phyloP scores from a whole-genome alignment of 2,113 vertebrate species.

The Antechinus stuartii region DNA sequence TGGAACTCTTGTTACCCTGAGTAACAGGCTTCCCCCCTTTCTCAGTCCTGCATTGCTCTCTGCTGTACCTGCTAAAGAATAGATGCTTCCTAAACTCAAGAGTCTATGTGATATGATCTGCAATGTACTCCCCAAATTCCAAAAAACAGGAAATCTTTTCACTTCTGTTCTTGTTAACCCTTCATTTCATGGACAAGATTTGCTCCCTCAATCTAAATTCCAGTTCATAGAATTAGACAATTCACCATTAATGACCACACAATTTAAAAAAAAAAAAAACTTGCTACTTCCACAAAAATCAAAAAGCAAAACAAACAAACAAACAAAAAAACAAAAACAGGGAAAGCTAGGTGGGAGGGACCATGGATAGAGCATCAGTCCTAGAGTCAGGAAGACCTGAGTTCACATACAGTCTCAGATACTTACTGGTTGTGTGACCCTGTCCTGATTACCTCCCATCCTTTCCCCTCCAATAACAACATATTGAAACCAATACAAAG shows the following conservation, averaged over 20 bases:
- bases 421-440: neutral
- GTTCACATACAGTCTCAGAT: neutral
- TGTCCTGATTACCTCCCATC: neutral
- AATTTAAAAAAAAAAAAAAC: neutral
- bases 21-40: too few species aligned
- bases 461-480: neutral
- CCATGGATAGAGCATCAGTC: too few species aligned
- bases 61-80: neutral
- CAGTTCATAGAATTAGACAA: neutral
- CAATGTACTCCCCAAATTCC: neutral
- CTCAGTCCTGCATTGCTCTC: neutral
- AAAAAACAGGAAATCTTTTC: neutral
- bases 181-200: neutral
- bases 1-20: neutral
- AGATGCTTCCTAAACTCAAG: neutral
- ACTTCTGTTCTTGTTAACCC: neutral
- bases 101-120: neutral
- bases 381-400: neutral
- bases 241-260: neutral
- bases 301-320: too few species aligned
- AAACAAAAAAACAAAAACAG: neutral
- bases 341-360: neutral
- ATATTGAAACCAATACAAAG: neutral
- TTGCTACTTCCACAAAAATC: too few species aligned
- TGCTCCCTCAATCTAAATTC: neutral